These are phyloP conservation scores for Brachionichthys hirsutus DNA, from an alignment of 2,113 vertebrate genomes.

Conservation along the genomic window DNA sequence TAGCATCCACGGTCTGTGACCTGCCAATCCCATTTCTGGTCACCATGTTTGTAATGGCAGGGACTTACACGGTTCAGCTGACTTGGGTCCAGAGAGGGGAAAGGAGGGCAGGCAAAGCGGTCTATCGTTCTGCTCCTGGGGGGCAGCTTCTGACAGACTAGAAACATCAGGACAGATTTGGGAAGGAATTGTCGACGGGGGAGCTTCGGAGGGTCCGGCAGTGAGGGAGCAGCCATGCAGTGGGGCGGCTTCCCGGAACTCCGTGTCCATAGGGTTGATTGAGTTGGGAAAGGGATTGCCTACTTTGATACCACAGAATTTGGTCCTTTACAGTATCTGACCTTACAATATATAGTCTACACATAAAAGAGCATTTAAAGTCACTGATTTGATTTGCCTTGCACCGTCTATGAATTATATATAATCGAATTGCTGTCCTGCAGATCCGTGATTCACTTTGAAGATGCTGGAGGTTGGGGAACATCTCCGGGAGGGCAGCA, in stretches of 20 bases:
- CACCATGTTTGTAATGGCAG: conserved; percentile 78
- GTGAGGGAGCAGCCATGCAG: conserved; percentile 76
- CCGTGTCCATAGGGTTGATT: conserved; percentile 35
- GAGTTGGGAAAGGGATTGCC: conserved; percentile 29
- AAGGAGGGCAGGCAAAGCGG: conserved; percentile 55
- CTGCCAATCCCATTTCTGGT: conserved; percentile 84
- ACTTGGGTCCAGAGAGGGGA: conserved; percentile 82
- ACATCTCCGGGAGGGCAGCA: conserved; percentile 72
- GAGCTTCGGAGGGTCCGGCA: conserved; percentile 79
- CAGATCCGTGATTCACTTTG: conserved; percentile 76
- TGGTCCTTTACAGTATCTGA: conserved; percentile 53
- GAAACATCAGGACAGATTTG: conserved; percentile 93
- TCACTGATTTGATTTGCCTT: conserved; percentile 71
- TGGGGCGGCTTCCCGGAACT: conserved; percentile 73
- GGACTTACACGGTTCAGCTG: conserved; percentile 89
- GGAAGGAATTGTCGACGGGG: conserved; percentile 81
- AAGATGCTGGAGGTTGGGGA: conserved; percentile 68
- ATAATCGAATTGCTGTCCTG: conserved; percentile 74
- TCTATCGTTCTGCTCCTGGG: conserved; percentile 76
- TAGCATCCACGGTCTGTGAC: conserved; percentile 77
- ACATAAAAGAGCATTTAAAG: conserved; percentile 52
- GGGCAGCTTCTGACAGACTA: conserved; percentile 87
- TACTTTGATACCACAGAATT: conserved; percentile 20
- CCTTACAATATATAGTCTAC: conserved; percentile 52
- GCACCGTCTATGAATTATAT: conserved; percentile 62